These are phyloP conservation scores for Dromas ardeola DNA, from an alignment of 2,113 vertebrate genomes.

Conservation along the genomic window DNA sequence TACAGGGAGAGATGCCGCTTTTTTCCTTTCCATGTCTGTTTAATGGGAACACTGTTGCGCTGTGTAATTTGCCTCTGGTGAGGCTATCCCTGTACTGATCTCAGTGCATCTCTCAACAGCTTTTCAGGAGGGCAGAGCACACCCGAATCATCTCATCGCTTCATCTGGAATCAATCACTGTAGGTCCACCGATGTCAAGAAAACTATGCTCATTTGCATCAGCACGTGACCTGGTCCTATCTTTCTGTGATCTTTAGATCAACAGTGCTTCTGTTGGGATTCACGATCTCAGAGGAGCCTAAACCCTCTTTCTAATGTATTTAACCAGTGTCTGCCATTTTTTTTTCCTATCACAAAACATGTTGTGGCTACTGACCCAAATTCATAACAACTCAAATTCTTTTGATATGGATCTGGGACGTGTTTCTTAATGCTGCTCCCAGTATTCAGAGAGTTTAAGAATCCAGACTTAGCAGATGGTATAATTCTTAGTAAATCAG, in stretches of 20 bases:
- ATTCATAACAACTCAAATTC: not conserved
- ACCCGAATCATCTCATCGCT: slow-evolving; percentile 7
- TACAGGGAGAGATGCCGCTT: not conserved
- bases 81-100: not conserved
- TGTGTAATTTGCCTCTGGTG: not conserved
- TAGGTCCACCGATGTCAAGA: slow-evolving; percentile 32
- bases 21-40: not conserved
- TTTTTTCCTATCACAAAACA: not conserved
- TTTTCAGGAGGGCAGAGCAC: slow-evolving; percentile 18
- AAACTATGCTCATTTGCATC: slow-evolving; percentile 62
- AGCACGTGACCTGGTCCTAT: slow-evolving; percentile 28
- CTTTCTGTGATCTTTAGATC: slow-evolving; percentile 30
- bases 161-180: slow-evolving; percentile 66
- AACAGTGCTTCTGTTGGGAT: not conserved
- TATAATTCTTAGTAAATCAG: not conserved
- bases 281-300: not conserved
- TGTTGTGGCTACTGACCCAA: not conserved
- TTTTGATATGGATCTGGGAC: not conserved
- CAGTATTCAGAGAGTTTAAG: not conserved
- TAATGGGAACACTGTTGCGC: not conserved
- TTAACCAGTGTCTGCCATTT: not conserved
- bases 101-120: slow-evolving; percentile 40
- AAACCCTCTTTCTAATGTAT: not conserved
- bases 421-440: not conserved
- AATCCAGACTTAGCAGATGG: not conserved